These are phyloP conservation scores for Drosophila lini DNA, from an alignment of 1,140 invertebrate species.

Conservation along the genomic window DNA sequence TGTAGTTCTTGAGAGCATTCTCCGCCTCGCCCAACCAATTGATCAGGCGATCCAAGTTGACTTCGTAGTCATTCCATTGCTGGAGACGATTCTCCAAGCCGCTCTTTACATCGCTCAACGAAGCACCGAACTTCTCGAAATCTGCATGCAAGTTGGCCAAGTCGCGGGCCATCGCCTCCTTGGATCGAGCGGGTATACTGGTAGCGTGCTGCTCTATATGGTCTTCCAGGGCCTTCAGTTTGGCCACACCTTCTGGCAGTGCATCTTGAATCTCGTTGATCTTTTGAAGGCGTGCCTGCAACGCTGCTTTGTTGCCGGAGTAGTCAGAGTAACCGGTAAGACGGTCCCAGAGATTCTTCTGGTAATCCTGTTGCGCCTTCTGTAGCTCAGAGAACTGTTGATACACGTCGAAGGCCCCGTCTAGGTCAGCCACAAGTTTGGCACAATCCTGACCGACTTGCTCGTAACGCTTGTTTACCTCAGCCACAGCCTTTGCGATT, in stretches of 20 bases:
- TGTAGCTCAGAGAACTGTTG: slow-evolving; percentile 94
- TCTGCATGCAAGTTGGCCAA: slow-evolving; percentile 90
- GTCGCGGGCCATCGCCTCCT: slow-evolving; percentile 92
- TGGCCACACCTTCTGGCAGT: slow-evolving; percentile 90
- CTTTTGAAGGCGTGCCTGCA: slow-evolving; percentile 90
- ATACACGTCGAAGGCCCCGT: slow-evolving; percentile 90
- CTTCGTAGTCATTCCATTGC: slow-evolving; percentile 96
- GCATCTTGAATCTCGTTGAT: slow-evolving; percentile 91
- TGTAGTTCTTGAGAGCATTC: slow-evolving; percentile 93
- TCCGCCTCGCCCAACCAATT: slow-evolving; percentile 95
- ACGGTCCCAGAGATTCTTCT: slow-evolving; percentile 94
- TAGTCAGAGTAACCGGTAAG: slow-evolving; percentile 91
- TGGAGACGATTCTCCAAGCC: slow-evolving; percentile 93
- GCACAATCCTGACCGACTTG: slow-evolving; percentile 87
- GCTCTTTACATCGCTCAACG: slow-evolving; percentile 90
- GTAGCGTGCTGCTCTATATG: slow-evolving; percentile 88
- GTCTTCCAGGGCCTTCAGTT: slow-evolving; percentile 89
- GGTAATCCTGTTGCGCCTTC: slow-evolving; percentile 93
- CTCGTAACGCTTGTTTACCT: slow-evolving; percentile 91
- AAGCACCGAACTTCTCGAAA: slow-evolving; percentile 92
- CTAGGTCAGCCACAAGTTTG: slow-evolving; percentile 88
- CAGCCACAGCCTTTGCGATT: slow-evolving; percentile 87
- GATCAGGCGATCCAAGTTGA: slow-evolving; percentile 92
- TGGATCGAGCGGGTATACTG: slow-evolving; percentile 89
- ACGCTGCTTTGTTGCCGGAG: slow-evolving; percentile 91